Conservation (phyloP, 2,113 vertebrate species). For the Spilogale gracilis region DNA sequence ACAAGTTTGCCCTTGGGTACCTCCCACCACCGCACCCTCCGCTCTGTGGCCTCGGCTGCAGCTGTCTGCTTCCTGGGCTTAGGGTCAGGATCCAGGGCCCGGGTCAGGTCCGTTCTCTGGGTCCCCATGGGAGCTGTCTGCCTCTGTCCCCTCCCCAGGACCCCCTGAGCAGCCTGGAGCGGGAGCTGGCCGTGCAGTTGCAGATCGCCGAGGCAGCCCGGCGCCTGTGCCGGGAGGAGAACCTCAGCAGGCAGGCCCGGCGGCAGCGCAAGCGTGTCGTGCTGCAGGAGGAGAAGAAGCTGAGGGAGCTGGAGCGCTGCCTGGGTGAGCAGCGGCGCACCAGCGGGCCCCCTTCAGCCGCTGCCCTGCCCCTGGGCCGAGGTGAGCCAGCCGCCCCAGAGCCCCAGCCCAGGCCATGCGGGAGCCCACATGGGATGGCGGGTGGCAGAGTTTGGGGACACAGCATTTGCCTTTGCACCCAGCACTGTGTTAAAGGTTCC, state of each 20-base stretch:
- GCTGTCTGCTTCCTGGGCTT: neutral
- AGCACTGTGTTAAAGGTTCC: no score
- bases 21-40: neutral
- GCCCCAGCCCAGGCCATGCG: rapidly evolving
- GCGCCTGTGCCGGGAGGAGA: conserved; percentile 92
- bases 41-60: neutral
- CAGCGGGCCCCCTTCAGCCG: conserved; percentile 56
- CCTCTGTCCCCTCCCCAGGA: conserved; percentile 85
- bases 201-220: conserved; percentile 93
- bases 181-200: conserved; percentile 93
- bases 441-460: rapidly evolving
- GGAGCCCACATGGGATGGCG: rapidly evolving
- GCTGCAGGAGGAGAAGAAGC: conserved; percentile 93
- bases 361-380: neutral
- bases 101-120: neutral
- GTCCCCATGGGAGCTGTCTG: neutral
- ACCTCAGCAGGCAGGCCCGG: conserved; percentile 91
- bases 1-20: neutral
- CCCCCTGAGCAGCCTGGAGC: conserved; percentile 91
- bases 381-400: conserved; percentile 78
- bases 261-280: conserved; percentile 92
- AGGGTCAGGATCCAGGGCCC: neutral
- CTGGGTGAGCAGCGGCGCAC: conserved; percentile 88
- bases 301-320: conserved; percentile 91
- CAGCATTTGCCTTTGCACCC: neutral